Conservation (phyloP, 2,888 invertebrate genomes). For the Subacronicta megacephala region DNA sequence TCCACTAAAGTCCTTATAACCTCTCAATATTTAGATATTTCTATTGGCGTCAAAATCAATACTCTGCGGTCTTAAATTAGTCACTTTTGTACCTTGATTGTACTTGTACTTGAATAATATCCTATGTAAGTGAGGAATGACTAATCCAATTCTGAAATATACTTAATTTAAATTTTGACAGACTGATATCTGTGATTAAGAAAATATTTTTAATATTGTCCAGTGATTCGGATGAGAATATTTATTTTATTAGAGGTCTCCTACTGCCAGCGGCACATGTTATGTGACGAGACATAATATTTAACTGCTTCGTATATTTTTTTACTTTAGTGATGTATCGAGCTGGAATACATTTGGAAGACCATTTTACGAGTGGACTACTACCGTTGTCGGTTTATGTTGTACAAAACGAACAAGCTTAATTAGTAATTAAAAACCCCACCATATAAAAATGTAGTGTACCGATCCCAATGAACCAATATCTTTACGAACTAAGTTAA, state of each 20-base stretch:
- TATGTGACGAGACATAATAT: slow-evolving; percentile 76
- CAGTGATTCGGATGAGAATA: slow-evolving; percentile 89
- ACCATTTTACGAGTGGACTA: slow-evolving; percentile 63
- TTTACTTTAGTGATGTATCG: slow-evolving; percentile 75
- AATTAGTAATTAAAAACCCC: slow-evolving; percentile 73
- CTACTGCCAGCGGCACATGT: slow-evolving; percentile 83
- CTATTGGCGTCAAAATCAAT: slow-evolving; percentile 81
- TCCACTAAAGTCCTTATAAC: slow-evolving; percentile 74
- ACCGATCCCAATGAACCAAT: slow-evolving; percentile 65
- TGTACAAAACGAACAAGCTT: slow-evolving; percentile 79
- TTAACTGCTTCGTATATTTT: slow-evolving; percentile 80
- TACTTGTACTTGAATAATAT: slow-evolving; percentile 86
- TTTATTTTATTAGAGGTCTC: slow-evolving; percentile 88
- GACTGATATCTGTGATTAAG: slow-evolving; percentile 90
- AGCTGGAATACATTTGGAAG: slow-evolving; percentile 65
- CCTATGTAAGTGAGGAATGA: slow-evolving; percentile 85
- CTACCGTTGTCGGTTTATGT: slow-evolving; percentile 69
- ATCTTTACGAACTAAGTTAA: slow-evolving; percentile 52
- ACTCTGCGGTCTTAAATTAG: slow-evolving; percentile 87
- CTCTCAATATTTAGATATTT: slow-evolving; percentile 77
- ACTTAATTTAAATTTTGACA: slow-evolving; percentile 90
- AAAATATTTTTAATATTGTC: slow-evolving; percentile 90
- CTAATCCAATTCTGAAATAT: slow-evolving; percentile 89
- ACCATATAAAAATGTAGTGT: slow-evolving; percentile 68
- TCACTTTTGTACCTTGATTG: slow-evolving; percentile 89